A percentile compares a stretch with the other conserved stretches of the same genome.
These are phyloP conservation scores for Carlito syrichta DNA, from an alignment of 2,113 vertebrate species.

Conservation along the genomic window DNA sequence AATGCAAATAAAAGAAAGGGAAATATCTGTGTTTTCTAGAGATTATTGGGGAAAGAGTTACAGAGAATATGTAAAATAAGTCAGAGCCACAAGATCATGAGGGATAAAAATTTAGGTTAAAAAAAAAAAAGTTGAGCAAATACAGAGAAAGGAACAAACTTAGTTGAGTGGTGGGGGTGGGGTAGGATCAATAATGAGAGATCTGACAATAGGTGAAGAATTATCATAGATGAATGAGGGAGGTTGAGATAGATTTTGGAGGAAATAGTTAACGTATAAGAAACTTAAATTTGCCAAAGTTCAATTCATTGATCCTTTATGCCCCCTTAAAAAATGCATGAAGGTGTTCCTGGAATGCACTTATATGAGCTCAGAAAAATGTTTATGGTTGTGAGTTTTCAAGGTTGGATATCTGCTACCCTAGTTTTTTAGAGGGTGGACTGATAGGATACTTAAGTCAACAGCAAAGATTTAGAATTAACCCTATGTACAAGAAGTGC, in stretches of 20 bases:
- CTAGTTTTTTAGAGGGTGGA: neutral
- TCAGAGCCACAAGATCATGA: neutral
- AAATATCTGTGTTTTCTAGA: neutral
- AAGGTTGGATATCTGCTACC: neutral
- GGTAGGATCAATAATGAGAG: neutral
- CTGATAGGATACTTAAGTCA: neutral
- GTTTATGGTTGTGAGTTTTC: neutral
- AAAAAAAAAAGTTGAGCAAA: neutral
- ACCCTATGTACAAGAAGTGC: neutral
- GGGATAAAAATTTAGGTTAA: neutral
- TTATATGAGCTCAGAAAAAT: neutral
- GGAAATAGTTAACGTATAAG: slow-evolving; percentile 49
- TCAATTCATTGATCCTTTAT: slow-evolving; percentile 23
- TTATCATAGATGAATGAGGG: neutral
- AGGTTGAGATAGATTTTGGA: neutral
- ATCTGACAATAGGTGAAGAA: neutral
- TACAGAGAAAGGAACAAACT: neutral
- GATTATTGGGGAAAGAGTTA: neutral
- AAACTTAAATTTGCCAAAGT: slow-evolving; percentile 28
- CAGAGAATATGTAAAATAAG: neutral
- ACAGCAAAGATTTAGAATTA: neutral
- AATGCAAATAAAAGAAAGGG: neutral
- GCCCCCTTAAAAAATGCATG: slow-evolving; percentile 41
- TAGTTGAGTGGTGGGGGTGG: neutral
- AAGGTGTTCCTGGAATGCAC: neutral